These are phyloP conservation scores for Ochropleura leucogaster DNA, from an alignment of 2,888 invertebrate species.

Conservation along the genomic window DNA sequence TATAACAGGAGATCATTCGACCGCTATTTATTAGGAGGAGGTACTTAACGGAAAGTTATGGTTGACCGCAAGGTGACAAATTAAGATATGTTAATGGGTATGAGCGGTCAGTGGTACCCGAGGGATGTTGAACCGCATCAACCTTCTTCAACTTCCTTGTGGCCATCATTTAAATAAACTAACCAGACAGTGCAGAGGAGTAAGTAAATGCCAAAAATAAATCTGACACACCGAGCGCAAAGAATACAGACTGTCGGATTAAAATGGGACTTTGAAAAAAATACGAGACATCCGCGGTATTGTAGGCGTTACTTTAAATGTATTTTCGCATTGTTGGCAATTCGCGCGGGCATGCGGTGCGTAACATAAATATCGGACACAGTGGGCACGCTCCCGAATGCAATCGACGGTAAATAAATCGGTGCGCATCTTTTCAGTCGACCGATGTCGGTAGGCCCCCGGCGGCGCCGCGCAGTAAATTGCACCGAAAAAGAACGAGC, in stretches of 20 bases:
- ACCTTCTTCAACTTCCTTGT: conserved; percentile 64
- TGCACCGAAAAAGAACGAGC: conserved; percentile 86
- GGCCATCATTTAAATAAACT: conserved; percentile 61
- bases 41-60: conserved; percentile 68
- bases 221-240: conserved; percentile 75
- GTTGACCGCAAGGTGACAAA: conserved; percentile 73
- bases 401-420: conserved; percentile 84
- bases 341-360: conserved; percentile 76
- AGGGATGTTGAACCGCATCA: conserved; percentile 66
- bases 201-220: conserved; percentile 74
- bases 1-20: conserved; percentile 75
- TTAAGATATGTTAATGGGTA: conserved; percentile 73
- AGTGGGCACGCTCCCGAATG: conserved; percentile 85
- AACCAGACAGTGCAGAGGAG: conserved; percentile 54
- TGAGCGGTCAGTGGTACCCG: conserved; percentile 61
- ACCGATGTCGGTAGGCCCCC: conserved; percentile 79
- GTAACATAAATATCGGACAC: conserved; percentile 86
- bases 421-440: conserved; percentile 82
- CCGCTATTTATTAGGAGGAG: conserved; percentile 75
- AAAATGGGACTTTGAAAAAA: conserved; percentile 82
- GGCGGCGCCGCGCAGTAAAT: conserved; percentile 85
- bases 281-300: conserved; percentile 82
- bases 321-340: conserved; percentile 86
- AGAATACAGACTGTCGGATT: conserved; percentile 72
- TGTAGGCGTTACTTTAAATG: conserved; percentile 84